Conservation (phyloP, 1,140 invertebrate genomes). For the Heliconius congener region DNA sequence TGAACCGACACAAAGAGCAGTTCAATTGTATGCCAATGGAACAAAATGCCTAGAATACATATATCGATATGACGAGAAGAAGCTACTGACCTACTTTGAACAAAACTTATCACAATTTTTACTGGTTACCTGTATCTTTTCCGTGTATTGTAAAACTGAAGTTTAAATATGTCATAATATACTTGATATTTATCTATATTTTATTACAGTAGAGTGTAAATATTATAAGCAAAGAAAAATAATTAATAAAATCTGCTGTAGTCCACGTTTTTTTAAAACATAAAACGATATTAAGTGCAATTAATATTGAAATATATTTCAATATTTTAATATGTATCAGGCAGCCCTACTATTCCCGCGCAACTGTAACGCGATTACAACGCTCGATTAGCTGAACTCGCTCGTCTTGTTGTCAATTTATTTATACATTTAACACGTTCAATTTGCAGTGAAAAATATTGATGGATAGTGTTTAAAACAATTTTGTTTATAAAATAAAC, state of each 20-base stretch:
- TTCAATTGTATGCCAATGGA: not conserved
- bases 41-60: not conserved
- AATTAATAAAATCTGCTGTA: no score
- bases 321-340: not conserved
- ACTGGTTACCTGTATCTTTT: not conserved
- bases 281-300: not conserved
- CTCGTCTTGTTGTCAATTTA: slow-evolving; percentile 33
- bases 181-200: no score
- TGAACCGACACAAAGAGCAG: not conserved
- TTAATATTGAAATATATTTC: no score
- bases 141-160: not conserved
- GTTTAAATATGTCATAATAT: not conserved
- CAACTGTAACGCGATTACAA: slow-evolving; percentile 37
- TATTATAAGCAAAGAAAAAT: no score
- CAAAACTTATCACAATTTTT: not conserved
- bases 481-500: not conserved
- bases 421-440: slow-evolving; percentile 6
- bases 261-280: no score
- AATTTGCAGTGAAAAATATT: not conserved
- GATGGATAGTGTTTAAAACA: not conserved
- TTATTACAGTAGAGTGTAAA: no score
- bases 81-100: not conserved
- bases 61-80: not conserved
- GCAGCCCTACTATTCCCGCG: slow-evolving; percentile 26
- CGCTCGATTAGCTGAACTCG: slow-evolving; percentile 34